Percentiles rank a stretch among this genome's conserved stretches.
These are phyloP conservation scores for Hemiprocne comata DNA, from an alignment of 2,113 vertebrate species.

Conservation along the genomic window DNA sequence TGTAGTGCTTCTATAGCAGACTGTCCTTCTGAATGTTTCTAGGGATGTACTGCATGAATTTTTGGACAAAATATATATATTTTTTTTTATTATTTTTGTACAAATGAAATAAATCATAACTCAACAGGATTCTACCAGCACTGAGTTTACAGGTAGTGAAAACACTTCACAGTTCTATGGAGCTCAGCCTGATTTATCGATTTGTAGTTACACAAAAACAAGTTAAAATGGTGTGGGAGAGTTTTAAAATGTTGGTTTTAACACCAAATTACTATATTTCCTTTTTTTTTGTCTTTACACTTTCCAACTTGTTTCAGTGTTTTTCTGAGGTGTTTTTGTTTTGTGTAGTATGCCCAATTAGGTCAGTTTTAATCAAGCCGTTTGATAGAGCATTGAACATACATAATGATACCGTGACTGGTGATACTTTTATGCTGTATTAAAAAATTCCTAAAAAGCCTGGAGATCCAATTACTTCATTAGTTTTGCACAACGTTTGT, in stretches of 20 bases:
- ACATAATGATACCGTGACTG: conserved; percentile 43
- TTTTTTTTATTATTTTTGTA: conserved; percentile 84
- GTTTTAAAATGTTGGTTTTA: neutral
- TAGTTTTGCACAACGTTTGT: conserved; percentile 36
- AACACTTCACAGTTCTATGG: conserved; percentile 66
- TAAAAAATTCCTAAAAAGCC: conserved; percentile 55
- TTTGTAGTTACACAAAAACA: conserved; percentile 39
- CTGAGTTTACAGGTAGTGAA: conserved; percentile 82
- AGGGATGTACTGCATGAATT: conserved; percentile 58
- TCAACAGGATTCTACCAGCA: conserved; percentile 87
- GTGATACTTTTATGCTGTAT: conserved; percentile 60
- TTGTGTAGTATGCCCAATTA: conserved; percentile 31
- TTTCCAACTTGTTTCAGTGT: conserved; percentile 23
- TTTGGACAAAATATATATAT: conserved; percentile 85
- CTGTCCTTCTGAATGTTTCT: conserved; percentile 4
- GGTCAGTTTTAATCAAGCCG: conserved; percentile 23
- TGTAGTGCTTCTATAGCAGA: conserved; percentile 38
- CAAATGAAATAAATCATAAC: conserved; percentile 79
- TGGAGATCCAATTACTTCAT: conserved; percentile 49
- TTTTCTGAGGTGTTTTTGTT: conserved; percentile 38
- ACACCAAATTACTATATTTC: conserved; percentile 14
- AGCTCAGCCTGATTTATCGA: neutral
- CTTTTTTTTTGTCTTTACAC: conserved; percentile 43
- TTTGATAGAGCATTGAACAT: conserved; percentile 61
- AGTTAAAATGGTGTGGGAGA: neutral